A percentile compares a stretch with the other conserved stretches of the same genome.
Conservation (phyloP, 2,888 invertebrate species). For the Lymantria monacha region DNA sequence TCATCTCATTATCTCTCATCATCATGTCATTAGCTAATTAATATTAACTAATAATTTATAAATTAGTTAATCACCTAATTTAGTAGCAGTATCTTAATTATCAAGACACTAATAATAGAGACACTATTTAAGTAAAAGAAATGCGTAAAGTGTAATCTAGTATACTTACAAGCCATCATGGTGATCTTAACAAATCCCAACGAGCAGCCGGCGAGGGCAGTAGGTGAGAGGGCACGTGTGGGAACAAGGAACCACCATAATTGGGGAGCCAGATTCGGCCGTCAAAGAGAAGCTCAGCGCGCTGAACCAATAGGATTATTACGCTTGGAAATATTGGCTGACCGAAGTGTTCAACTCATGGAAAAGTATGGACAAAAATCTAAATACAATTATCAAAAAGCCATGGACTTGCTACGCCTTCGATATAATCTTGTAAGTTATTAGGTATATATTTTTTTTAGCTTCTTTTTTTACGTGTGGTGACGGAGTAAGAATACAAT, state of each 20-base stretch:
- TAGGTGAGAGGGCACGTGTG: constrained; percentile 15
- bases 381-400: constrained; percentile 32
- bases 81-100: background rate
- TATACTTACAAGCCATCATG: background rate
- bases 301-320: constrained; percentile 41
- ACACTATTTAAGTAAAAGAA: background rate
- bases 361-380: constrained; percentile 40
- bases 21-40: background rate
- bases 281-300: constrained; percentile 20
- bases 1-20: background rate
- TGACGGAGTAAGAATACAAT: too few relatives aligned
- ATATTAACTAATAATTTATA: too few relatives aligned
- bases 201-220: background rate
- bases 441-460: background rate
- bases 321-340: constrained; percentile 42
- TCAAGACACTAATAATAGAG: too few relatives aligned
- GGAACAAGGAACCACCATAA: constrained; percentile 34
- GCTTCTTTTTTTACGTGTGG: too few relatives aligned
- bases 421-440: constrained; percentile 52
- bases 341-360: constrained; percentile 43
- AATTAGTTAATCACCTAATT: background rate
- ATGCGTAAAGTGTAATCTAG: background rate
- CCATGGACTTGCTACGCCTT: constrained; percentile 50
- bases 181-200: background rate
- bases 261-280: constrained; percentile 39